Evolutionary conservation across 2,113 vertebrate species (phyloP), one percentile per base, ranked within the genome.

Genomic region (Aythya baeri): DNA sequence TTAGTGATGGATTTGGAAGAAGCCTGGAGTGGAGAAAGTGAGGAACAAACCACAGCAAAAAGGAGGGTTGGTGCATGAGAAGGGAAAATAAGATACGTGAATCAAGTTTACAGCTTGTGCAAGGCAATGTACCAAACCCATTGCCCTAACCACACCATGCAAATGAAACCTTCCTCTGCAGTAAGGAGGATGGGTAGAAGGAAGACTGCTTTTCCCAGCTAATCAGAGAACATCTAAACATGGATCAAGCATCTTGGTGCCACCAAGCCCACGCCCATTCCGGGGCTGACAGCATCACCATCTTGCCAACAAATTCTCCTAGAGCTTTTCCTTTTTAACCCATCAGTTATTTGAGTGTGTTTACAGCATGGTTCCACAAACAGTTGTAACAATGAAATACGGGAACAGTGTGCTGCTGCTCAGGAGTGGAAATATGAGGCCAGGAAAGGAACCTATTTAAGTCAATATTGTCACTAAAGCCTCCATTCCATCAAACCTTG

Each of bases 231-330:
- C 11, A 26, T 10, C 7, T 41, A 26, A n/a, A 71, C 27, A 7
- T 41, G 41, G 41, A 41, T 17, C 27, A 61, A 50, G 18, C 55
- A 34, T 27, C 9, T 34, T 38, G 31, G 18, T 36, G 31, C 67
- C 43, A 63, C 23, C 0, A 0, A 7, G 7, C 32, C 66, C 46
- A 10, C 1, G 5, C 26, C 59, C 0, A 0, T 58, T 57, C 26
- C 36, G 41, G 61, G 43, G 7, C 54, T 61, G 43, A 49, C 29
- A 70, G 43, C 54, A 73, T 46, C 61, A 31, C 21, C 52, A 2
- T 8, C 34, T 62, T 91, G 23, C 46, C 31, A 59, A 6, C 0
- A 34, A 18, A 44, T 46, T 70, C 27, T 36, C 23, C 14, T 16
- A 83, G 55, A 80, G 54, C 32, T 81, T 85, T 85, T 44, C 9